phyloP scores from a whole-genome alignment of 2,113 vertebrate species.

The Smithornis capensis region DNA sequence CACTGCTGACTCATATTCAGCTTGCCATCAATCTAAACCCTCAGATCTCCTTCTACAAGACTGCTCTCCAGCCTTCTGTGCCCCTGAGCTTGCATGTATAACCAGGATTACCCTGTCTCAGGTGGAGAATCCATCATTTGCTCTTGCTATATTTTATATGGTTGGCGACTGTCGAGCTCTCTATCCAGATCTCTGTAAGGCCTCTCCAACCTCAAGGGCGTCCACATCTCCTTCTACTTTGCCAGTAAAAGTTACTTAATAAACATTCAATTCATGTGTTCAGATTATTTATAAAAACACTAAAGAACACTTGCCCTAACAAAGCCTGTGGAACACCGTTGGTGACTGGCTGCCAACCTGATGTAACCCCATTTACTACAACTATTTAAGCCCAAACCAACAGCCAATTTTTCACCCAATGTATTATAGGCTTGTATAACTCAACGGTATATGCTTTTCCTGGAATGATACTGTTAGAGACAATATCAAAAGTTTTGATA shows the following conservation, averaged over 20 bases:
- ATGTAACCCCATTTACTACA: not conserved
- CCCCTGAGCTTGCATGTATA: fast-evolving
- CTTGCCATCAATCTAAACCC: not conserved
- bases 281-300: not conserved
- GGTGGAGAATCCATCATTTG: not conserved
- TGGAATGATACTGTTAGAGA: not conserved
- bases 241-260: not conserved
- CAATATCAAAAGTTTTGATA: not conserved
- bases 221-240: not conserved
- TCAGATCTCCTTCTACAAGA: fast-evolving
- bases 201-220: not conserved
- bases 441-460: not conserved
- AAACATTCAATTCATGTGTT: not conserved
- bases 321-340: not conserved
- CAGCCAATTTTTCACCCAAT: fast-evolving
- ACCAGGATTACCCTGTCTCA: not conserved
- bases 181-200: not conserved
- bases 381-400: not conserved
- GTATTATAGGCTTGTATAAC: not conserved
- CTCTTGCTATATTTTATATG: not conserved
- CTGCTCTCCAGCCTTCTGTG: not conserved
- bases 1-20: not conserved
- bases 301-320: not conserved
- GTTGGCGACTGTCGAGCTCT: not conserved
- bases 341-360: not conserved